Evolutionary conservation across 2,113 vertebrate species (phyloP), one percentile per base, ranked within the genome.

Genomic region (Sciurus niger): DNA sequence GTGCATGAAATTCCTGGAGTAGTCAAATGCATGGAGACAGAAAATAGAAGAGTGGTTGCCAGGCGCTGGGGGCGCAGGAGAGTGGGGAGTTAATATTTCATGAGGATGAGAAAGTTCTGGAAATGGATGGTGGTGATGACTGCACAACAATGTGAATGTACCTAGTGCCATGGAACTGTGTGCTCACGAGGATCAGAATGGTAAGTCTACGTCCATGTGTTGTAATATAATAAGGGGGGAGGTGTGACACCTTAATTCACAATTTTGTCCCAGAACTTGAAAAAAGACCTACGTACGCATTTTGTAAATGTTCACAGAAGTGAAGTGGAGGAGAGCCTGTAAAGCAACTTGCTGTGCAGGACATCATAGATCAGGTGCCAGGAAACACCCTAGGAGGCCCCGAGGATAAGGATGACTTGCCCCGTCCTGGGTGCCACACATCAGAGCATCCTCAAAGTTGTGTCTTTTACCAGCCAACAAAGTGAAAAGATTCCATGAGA

Each of bases 1-100:
- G 48, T 30, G 24, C 3, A 7, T 37, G 68, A 55, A 58, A 6
- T 70, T 77, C 58, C 65, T 24, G 43, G 58, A 86, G 3, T 28
- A 2, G 9, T 46, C 20, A 28, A 2, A 79, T 24, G 37, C 32
- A 60, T 4, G 11, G 37, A 82, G 73, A 40, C 60, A 83, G 53
- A 86, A 67, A 70, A 55, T 9, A 84, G 9, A 0, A 6, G 1
- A 14, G 53, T 1, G 24, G n/a, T 3, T 40, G 32, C 34, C 30
- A 13, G 34, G 0, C 4, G 9, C 18, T 4, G 32, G 14, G 73
- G 14, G 7, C 25, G 8, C 22, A 43, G 17, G 6, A 4, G 40
- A 2, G 7, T 10, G 1, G 25, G 16, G 43, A 46, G 34, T 32
- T 0, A 16, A 22, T 86, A 53, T 83, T 82, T 70, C 46, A 67